Evolutionary conservation across 2,113 vertebrate species (phyloP), one percentile per base, ranked within the genome.

Genomic region (Lutjanus erythropterus): DNA sequence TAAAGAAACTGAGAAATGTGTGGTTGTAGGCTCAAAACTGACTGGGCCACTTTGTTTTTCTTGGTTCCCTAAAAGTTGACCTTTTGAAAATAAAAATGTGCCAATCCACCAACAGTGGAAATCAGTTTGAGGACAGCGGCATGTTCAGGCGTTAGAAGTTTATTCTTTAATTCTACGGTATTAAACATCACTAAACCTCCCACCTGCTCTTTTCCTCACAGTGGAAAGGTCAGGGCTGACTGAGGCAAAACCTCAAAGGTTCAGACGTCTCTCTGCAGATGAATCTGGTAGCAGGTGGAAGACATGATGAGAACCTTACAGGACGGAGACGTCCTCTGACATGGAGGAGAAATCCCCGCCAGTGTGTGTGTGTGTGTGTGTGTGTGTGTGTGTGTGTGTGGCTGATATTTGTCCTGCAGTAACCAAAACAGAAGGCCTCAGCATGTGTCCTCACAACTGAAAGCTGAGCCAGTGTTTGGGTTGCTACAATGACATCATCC

Each of bases 401-500:
- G n/a, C n/a, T n/a, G n/a, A n/a, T 86, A 56, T 84, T 62, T 72
- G 79, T 68, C 69, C 47, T 33, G 52, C 49, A 1, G 88, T 92
- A 87, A 90, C 85, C 88, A 88, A 83, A 91, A 85, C 92, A 90
- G 79, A 91, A 70, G 71, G 73, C 61, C 62, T 71, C 80, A 62
- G 77, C 72, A 23, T 85, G 84, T 53, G 78, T 75, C 72, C 85
- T 55, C 77, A 78, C 70, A 18, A 75, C 66, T 80, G 89, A 92
- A 89, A 88, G 73, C 76, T 41, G 82, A 89, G 88, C 88, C 87
- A 59, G 44, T 85, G 86, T 90, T 86, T 89, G 85, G 82, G 84
- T 76, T 90, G 89, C 80, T 61, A 72, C 81, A 50, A 85, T 94
- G 91, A 93, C 92, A 90, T 94, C 93, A 94, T 88, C 75, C 33